Conservation (phyloP, 1,140 invertebrate genomes). For the Charaxes varanes region DNA sequence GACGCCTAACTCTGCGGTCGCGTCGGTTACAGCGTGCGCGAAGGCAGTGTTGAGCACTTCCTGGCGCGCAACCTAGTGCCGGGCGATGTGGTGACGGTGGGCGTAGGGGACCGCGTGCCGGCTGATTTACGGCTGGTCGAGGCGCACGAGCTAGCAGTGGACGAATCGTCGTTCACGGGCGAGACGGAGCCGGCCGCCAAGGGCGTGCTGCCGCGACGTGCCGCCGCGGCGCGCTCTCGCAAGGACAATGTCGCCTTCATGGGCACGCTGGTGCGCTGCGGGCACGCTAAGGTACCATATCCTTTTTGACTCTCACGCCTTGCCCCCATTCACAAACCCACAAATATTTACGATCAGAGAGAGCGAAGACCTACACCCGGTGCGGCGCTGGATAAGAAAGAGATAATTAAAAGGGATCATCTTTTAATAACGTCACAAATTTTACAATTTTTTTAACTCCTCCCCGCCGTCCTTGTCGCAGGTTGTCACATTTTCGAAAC, state of each 20-base stretch:
- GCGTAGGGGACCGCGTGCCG: conserved; percentile 96
- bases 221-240: conserved; percentile 72
- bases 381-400: too few species aligned
- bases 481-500: too few species aligned
- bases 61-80: conserved; percentile 96
- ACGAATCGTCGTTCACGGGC: conserved; percentile 99
- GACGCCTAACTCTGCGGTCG: too few species aligned
- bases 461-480: too few species aligned
- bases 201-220: conserved; percentile 77
- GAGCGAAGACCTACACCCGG: too few species aligned
- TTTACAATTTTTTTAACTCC: too few species aligned
- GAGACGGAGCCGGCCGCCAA: conserved; percentile 91
- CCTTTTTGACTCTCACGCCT: too few species aligned
- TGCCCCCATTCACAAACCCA: too few species aligned
- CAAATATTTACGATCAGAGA: too few species aligned
- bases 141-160: conserved; percentile 92
- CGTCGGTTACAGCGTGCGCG: conserved; percentile 83
- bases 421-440: too few species aligned
- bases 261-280: conserved; percentile 97
- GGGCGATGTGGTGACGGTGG: conserved; percentile 96
- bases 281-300: conserved; percentile 98
- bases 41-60: conserved; percentile 92
- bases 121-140: conserved; percentile 96
- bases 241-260: conserved; percentile 98
- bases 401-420: too few species aligned